These are phyloP conservation scores for Phataginus tricuspis DNA, from an alignment of 2,797 vertebrate genomes.

Conservation along the genomic window DNA sequence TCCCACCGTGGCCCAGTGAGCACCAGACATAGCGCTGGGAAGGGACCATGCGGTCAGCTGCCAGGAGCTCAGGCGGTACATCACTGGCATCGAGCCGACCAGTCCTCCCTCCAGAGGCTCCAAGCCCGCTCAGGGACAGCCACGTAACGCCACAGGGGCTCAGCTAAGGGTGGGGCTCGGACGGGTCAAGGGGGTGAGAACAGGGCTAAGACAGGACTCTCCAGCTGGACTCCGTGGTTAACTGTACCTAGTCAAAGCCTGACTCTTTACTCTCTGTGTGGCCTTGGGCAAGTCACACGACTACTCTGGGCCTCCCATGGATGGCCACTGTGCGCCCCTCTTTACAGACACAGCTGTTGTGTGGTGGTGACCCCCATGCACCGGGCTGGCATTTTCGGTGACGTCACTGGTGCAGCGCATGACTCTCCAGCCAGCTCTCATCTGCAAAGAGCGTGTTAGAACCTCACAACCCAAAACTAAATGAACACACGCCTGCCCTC, in stretches of 20 bases:
- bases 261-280: not conserved
- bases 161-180: not conserved
- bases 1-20: not conserved
- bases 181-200: too few relatives aligned
- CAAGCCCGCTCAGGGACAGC: not conserved
- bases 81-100: accelerated
- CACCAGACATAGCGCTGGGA: accelerated
- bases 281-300: not conserved
- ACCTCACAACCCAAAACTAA: not conserved
- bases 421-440: accelerated
- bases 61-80: not conserved
- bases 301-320: accelerated
- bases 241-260: accelerated
- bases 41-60: not conserved
- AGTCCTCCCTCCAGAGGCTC: not conserved
- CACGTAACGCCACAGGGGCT: not conserved
- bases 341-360: accelerated
- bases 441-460: not conserved
- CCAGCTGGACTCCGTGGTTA: not conserved
- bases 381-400: accelerated
- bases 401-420: accelerated
- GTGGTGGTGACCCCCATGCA: accelerated
- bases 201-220: not conserved
- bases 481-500: not conserved
- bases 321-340: accelerated